A percentile compares a stretch with the other conserved stretches of the same genome.
These are phyloP conservation scores for Noturus placidus DNA, from an alignment of 2,113 vertebrate species.

Conservation along the genomic window DNA sequence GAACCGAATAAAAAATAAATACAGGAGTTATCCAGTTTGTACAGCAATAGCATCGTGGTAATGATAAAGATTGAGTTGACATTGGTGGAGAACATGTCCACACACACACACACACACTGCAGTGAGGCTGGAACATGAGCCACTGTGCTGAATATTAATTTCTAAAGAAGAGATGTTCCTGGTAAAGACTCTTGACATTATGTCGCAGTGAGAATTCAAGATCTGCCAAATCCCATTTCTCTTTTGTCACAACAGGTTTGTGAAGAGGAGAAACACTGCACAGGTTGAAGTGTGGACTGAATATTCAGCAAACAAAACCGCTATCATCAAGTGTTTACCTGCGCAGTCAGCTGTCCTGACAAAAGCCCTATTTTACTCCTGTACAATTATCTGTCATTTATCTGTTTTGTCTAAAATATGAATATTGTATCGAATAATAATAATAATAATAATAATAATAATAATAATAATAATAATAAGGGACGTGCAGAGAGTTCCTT, in stretches of 20 bases:
- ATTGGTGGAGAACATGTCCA: not conserved
- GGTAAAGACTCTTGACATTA: constrained; percentile 2
- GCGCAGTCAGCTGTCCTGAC: not conserved
- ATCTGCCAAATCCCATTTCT: not conserved
- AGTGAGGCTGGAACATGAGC: not conserved
- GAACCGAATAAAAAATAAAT: not conserved
- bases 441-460: no score
- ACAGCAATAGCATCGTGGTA: not conserved
- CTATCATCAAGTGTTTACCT: not conserved
- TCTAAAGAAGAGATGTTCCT: constrained; percentile 1
- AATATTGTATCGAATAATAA: not conserved
- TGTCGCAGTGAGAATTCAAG: not conserved
- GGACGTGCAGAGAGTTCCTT: no score
- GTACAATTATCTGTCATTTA: not conserved
- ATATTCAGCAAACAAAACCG: not conserved
- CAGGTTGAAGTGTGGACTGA: not conserved
- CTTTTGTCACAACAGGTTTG: constrained; percentile 4
- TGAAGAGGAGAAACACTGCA: not conserved
- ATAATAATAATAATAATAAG: no score
- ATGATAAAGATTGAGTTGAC: not conserved
- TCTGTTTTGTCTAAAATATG: not conserved
- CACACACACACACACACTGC: not conserved
- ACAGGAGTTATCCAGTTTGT: not conserved
- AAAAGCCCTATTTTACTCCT: not conserved
- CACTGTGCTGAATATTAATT: not conserved